Evolutionary conservation across 1,140 invertebrate species (phyloP), one percentile per base, ranked within the genome.

Genomic region (Apis cerana): DNA sequence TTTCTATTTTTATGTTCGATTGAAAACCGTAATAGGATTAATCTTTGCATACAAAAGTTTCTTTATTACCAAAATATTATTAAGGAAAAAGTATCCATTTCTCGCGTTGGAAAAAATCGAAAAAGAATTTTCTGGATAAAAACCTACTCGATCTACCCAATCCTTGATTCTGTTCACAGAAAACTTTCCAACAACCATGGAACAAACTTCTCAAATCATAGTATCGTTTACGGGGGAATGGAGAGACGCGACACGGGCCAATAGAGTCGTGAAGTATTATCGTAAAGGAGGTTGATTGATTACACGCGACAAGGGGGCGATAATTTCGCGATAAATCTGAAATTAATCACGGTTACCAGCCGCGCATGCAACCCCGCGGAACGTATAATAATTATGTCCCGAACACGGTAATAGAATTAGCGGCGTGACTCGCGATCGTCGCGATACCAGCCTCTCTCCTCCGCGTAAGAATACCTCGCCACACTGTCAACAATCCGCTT

Each of bases 281-380:
- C 54, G 61, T n/a, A 56, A 76, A 58, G 48, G 1, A 13, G 72
- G 61, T 87, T 88, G 85, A 88, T 88, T 70, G 69, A 88, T 88
- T 84, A 67, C 27, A 70, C 12, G 27, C 69, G 85, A 88, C 85
- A 80, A 43, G 48, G 50, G 58, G 33, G 61, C 77, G 86, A 80
- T 84, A 87, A 88, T 86, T 87, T n/a, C 52, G 65, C 72, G 85
- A 88, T 86, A 88, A 87, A 84, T 84, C 77, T 78, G 86, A 84
- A 86, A 74, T 81, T 86, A 88, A 88, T 86, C 82, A 52, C 65
- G 79, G 64, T 64, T 65, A 81, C 67, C 68, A 80, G 77, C 81
- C 81, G 72, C 82, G 74, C 77, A 72, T 75, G 59, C 86, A 52
- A 77, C 61, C 59, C 58, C 68, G 75, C 61, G 43, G 52, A 74